Conservation (phyloP, 1,140 invertebrate species). For the Maconellicoccus hirsutus region DNA sequence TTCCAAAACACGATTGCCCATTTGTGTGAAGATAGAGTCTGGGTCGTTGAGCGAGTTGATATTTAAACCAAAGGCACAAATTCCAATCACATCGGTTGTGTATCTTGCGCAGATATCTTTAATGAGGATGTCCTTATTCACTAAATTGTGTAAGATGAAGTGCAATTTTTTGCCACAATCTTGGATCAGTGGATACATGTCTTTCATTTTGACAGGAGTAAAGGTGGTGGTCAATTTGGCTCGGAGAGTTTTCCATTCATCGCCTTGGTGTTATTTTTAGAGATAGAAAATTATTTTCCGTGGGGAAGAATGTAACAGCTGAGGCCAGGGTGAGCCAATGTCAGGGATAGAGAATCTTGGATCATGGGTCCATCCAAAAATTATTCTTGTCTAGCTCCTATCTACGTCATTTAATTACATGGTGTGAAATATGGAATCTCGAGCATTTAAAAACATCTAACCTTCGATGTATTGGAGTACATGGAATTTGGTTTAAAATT, state of each 20-base stretch:
- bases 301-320: too few relatives aligned
- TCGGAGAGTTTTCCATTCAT: constrained; percentile 28
- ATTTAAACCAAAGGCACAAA: constrained; percentile 34
- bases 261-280: too few relatives aligned
- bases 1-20: constrained; percentile 29
- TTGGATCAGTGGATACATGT: constrained; percentile 40
- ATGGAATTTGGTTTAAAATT: too few relatives aligned
- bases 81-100: constrained; percentile 32
- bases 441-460: too few relatives aligned
- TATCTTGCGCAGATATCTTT: not conserved
- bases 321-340: too few relatives aligned
- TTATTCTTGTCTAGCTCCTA: too few relatives aligned
- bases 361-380: too few relatives aligned
- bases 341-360: too few relatives aligned
- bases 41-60: constrained; percentile 31
- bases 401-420: too few relatives aligned
- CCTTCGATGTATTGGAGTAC: too few relatives aligned
- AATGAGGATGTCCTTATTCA: not conserved
- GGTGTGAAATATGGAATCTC: too few relatives aligned
- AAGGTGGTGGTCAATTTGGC: constrained; percentile 43
- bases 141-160: not conserved
- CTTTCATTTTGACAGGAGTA: constrained; percentile 43
- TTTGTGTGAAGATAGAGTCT: constrained; percentile 31
- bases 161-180: constrained; percentile 29
- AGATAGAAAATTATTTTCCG: too few relatives aligned